Evolutionary conservation across 2,797 vertebrate genomes (phyloP), one percentile per base, ranked within the genome.

Genomic region (Intellagama lesueurii): DNA sequence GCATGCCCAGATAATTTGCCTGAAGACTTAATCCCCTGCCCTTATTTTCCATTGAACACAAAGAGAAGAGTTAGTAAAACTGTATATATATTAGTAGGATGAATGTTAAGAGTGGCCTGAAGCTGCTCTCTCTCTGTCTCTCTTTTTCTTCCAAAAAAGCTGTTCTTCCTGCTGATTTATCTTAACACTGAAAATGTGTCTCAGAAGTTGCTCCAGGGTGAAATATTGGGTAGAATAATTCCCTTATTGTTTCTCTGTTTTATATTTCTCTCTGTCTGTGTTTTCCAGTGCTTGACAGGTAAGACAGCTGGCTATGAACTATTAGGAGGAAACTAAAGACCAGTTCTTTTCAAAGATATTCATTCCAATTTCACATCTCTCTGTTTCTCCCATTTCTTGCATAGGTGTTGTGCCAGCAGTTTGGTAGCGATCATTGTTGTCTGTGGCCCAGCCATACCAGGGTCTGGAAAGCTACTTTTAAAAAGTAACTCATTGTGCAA

Each of bases 141-240:
- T 40, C 40, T 40, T 40, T 40, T n/a, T n/a, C n/a, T n/a, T 92
- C 93, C 80, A 89, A 19, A 44, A 81, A 81, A 24, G 44, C 72
- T 91, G 93, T 90, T 5, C 64, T 90, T 93, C 90, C 70, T 32
- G 2, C 60, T 22, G 26, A 93, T 91, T 93, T 94, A 92, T 93
- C 90, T 92, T 94, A 88, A 90, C 89, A 94, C 81, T 89, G 64
- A 91, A 47, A n/a, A 64, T 78, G 5, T 70, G 85, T 90, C 91
- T 94, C 90, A 90, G 95, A 85, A 69, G 81, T 78, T 72, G 89
- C 30, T 81, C 80, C 30, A 73, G 87, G 88, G 91, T 90, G 90
- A 30, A 86, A 9, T 69, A 68, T 28, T 83, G 12, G 64, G 69
- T 91, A 88, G 82, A 91, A 26, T 86, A 90, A 91, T 91, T 81